Base-by-base conservation (phyloP, 2,113 vertebrate species). In the Sardina pilchardus region DNA sequence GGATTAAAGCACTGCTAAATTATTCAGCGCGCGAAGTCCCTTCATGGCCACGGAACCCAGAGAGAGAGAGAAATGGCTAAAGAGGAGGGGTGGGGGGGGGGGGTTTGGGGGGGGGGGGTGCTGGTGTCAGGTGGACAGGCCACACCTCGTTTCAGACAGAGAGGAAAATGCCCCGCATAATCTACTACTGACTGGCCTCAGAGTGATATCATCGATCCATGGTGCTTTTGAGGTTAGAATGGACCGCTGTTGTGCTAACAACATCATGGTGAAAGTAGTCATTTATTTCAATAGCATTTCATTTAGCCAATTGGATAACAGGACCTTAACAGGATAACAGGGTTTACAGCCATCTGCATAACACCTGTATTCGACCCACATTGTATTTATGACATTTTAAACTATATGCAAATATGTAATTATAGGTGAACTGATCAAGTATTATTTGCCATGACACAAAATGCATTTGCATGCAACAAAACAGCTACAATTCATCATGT, bases 1-100 rank as follows among this genome's bases (percentile, higher is more conserved):
- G 78, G 84, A 89, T 87, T 83, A 85, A 47, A 81, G 84, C 36
- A 86, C 84, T 85, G 56, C 82, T 90, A 90, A 90, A 90, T 90
- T 84, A 90, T 90, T 89, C 90, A 90, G 56, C n/a, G 45, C 78
- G 71, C 56, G 42, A 85, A 80, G 43, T 78, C 71, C 26, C 71
- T 78, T 78, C 34, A 83, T 84, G 50, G 82, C 63, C 80, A 83
- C 78, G 44, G 75, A 12, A 45, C 59, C 75, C 81, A 83, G 86
- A 78, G 39, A 87, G 67, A 84, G 48, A 24, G 36, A 42, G 53
- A 26, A 34, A 36, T 4, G 26, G 17, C 17, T 24, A 81, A 48
- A 39, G n/a, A 24, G 53, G 39, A 42, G 21, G 12, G 63, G 26
- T 4, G 30, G 26, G 12, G 10, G 12, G 71, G 26, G 14, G 3